phyloP scores from a whole-genome alignment of 2,888 invertebrate species.

The Cataglyphis rosenhaueri region DNA sequence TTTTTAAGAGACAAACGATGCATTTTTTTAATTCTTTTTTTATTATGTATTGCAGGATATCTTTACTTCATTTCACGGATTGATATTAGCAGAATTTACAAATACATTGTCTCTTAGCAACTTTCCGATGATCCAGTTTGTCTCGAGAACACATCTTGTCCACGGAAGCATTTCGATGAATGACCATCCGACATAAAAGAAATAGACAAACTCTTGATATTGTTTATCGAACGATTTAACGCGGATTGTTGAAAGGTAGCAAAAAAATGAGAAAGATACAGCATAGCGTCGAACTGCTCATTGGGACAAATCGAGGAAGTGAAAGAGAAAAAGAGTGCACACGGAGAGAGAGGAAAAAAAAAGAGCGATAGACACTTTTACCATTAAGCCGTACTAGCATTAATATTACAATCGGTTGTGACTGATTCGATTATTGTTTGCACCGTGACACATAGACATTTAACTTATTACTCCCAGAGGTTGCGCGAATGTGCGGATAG shows the following conservation, averaged over 20 bases:
- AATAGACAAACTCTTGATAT: conserved; percentile 29
- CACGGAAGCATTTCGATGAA: conserved; percentile 81
- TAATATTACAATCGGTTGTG: conserved; percentile 82
- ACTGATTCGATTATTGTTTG: conserved; percentile 85
- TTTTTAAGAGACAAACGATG: not conserved
- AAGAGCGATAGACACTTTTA: conserved; percentile 68
- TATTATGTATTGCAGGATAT: not conserved
- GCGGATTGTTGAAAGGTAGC: not conserved
- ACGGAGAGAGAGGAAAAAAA: conserved; percentile 48
- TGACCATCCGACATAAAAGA: conserved; percentile 65
- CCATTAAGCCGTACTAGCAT: conserved; percentile 79
- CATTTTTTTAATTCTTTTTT: conserved; percentile 28
- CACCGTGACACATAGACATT: conserved; percentile 85
- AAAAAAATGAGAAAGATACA: conserved; percentile 57
- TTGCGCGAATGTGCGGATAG: conserved; percentile 36
- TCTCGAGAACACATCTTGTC: conserved; percentile 72
- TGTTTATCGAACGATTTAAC: not conserved
- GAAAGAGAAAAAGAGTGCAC: conserved; percentile 61
- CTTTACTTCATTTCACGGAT: not conserved
- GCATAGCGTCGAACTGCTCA: conserved; percentile 79
- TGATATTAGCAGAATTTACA: not conserved
- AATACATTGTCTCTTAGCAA: not conserved
- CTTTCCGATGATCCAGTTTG: conserved; percentile 55
- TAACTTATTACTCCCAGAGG: conserved; percentile 73
- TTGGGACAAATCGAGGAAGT: conserved; percentile 75